A percentile compares a stretch with the other conserved stretches of the same genome.
Conservation (phyloP, 2,888 invertebrate species). For the Biston stratarius region DNA sequence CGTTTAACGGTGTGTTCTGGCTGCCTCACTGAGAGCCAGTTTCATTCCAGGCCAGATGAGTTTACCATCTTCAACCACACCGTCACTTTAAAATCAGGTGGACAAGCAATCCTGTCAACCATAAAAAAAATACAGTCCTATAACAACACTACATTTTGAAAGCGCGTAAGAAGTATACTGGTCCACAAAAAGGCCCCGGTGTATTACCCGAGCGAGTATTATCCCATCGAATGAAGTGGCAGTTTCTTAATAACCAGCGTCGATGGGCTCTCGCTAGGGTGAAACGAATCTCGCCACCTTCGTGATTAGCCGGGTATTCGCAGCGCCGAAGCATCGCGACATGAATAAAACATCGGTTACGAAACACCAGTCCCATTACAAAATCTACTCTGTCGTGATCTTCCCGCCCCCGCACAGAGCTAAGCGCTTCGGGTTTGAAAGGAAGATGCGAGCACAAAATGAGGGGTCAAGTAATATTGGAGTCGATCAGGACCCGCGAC, state of each 20-base stretch:
- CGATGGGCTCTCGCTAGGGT: conserved; percentile 48
- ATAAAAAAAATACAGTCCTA: neutral
- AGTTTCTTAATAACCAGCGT: conserved; percentile 55
- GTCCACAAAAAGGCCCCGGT: conserved; percentile 19
- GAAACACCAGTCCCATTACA: conserved; percentile 70
- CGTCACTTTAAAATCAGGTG: too few relatives aligned
- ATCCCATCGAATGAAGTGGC: conserved; percentile 66
- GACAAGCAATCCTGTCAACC: too few relatives aligned
- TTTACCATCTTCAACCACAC: too few relatives aligned
- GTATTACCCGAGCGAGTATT: conserved; percentile 49
- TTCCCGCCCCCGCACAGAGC: conserved; percentile 33
- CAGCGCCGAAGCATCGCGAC: conserved; percentile 71
- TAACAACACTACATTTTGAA: neutral
- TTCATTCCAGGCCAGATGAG: too few relatives aligned
- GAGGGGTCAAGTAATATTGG: conserved; percentile 50
- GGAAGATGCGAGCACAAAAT: neutral
- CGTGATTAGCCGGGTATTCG: conserved; percentile 81
- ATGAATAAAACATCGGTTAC: conserved; percentile 82
- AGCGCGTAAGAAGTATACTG: conserved; percentile 14
- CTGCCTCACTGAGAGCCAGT: too few relatives aligned
- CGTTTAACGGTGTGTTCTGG: too few relatives aligned
- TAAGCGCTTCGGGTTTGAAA: neutral
- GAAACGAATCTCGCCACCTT: conserved; percentile 69
- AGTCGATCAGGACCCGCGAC: conserved; percentile 56
- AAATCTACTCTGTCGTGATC: conserved; percentile 56